Base-by-base conservation (phyloP, 2,888 invertebrate species). In the Sphinx pinastri region DNA sequence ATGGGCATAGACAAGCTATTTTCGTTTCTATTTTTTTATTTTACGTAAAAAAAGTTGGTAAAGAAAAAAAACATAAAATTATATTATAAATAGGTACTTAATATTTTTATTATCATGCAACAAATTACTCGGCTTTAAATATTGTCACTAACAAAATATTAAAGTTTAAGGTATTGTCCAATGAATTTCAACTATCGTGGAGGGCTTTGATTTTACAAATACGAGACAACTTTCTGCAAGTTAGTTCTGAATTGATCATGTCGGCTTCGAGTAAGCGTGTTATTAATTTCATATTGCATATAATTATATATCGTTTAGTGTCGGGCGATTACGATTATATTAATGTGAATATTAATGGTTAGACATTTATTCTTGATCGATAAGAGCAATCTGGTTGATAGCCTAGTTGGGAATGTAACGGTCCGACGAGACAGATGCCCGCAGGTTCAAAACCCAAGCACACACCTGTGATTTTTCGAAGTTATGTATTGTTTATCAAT, bases 231-330 rank as follows among this genome's bases (percentile, higher is more conserved):
- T 38, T 45, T 60, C 11, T 16, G n/a, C 11, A 16, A n/a, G 11
- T 47, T 60, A 19, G 47, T 47, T 45, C 47, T 47, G 47, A 47
- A 47, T 49, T 49, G 58, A 54, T 58, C 49, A 49, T n/a, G 58
- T 68, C 31, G 52, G 52, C 52, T 31, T 25, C 58, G 14, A 58
- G 58, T 58, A 31, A 58, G 49, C 58, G 49, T 58, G 11, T 68
- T 38, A 59, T 59, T 14, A 68, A 68, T 51, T 16, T 59, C 12
- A 12, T 12, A 47, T 60, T 60, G 60, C 19, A 16, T 13, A 13
- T 63, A 49, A 63, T 60, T 16, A 60, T 60, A 60, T 45, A 31
- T 31, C 19, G 25, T 25, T 57, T 25, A 57, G 19, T 25, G 57
- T 19, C 13, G 25, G 25, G 25, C 25, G 25, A 57, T 57, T 57